These are phyloP conservation scores for Drosophila pachea DNA, from an alignment of 1,140 invertebrate species.

Conservation along the genomic window DNA sequence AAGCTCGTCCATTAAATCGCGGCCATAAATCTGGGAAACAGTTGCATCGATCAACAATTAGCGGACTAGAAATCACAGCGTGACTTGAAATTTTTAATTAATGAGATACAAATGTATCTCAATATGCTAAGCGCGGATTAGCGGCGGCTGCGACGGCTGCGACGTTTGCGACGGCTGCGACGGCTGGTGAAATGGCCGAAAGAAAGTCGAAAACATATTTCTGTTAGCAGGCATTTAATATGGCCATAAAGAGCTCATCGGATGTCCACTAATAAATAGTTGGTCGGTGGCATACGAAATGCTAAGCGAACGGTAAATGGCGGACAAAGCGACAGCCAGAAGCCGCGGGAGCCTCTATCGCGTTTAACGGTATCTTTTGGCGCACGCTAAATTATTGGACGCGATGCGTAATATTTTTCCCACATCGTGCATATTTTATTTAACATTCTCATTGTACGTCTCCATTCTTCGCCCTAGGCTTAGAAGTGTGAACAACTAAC, in stretches of 20 bases:
- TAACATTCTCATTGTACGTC: conserved; percentile 43
- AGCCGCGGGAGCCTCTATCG: conserved; percentile 10
- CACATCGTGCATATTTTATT: conserved; percentile 1
- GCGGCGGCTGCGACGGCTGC: not conserved
- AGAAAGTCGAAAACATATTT: conserved; percentile 55
- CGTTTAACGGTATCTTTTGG: conserved; percentile 70
- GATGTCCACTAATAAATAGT: conserved; percentile 35
- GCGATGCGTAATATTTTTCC: conserved; percentile 68
- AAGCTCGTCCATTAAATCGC: not conserved
- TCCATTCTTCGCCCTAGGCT: conserved; percentile 48
- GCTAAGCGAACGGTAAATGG: conserved; percentile 42
- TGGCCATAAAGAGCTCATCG: conserved; percentile 47
- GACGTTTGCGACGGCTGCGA: not conserved
- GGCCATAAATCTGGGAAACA: conserved; percentile 27
- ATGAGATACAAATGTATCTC: conserved; percentile 26
- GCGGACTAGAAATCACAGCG: conserved; percentile 12
- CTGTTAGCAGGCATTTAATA: conserved; percentile 50
- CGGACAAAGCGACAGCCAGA: not conserved
- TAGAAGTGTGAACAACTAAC: conserved; percentile 64
- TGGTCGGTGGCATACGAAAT: conserved; percentile 35
- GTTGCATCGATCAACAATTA: conserved; percentile 31
- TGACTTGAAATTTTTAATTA: conserved; percentile 21
- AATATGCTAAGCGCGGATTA: conserved; percentile 20
- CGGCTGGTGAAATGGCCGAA: conserved; percentile 34
- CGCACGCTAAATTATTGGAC: conserved; percentile 73